These are phyloP conservation scores for Lycophotia porphyrea DNA, from an alignment of 2,888 invertebrate species.

Conservation along the genomic window DNA sequence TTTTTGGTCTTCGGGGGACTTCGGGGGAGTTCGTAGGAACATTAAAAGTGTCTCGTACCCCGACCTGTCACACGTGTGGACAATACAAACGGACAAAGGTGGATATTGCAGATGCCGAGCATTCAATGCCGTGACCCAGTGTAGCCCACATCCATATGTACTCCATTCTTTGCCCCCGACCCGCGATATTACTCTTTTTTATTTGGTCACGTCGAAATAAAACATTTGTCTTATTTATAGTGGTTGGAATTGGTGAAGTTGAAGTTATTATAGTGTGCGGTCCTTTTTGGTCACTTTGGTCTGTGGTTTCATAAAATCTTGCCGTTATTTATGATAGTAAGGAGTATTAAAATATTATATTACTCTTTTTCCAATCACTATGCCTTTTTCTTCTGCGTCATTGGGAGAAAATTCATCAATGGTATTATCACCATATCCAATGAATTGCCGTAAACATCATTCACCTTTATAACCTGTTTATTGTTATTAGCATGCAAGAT, in stretches of 20 bases:
- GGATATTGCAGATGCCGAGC: slow-evolving; percentile 64
- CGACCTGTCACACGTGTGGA: slow-evolving; percentile 54
- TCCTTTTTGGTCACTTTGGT: slow-evolving; percentile 11
- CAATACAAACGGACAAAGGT: slow-evolving; percentile 61
- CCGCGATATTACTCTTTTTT: slow-evolving; percentile 47
- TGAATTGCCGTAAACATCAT: background rate
- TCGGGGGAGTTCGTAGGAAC: slow-evolving; percentile 22
- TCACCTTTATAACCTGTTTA: background rate
- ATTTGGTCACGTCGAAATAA: slow-evolving; percentile 53
- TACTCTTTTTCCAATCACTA: background rate
- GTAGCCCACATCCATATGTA: slow-evolving; percentile 48
- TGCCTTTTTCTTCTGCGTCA: background rate
- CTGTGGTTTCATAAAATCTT: slow-evolving; percentile 12
- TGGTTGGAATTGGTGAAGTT: slow-evolving; percentile 20
- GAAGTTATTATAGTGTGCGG: slow-evolving; percentile 29
- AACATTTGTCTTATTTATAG: slow-evolving; percentile 63
- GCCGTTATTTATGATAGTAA: background rate
- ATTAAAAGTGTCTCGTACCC: slow-evolving; percentile 51
- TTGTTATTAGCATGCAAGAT: background rate
- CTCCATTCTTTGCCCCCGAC: slow-evolving; percentile 43
- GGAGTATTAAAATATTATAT: background rate
- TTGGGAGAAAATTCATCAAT: background rate
- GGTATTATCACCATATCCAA: background rate
- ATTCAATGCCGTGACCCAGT: slow-evolving; percentile 49
- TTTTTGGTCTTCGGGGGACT: slow-evolving; percentile 13